These are phyloP conservation scores for Bombyx mori DNA, from an alignment of 1,140 invertebrate species.

Conservation along the genomic window DNA sequence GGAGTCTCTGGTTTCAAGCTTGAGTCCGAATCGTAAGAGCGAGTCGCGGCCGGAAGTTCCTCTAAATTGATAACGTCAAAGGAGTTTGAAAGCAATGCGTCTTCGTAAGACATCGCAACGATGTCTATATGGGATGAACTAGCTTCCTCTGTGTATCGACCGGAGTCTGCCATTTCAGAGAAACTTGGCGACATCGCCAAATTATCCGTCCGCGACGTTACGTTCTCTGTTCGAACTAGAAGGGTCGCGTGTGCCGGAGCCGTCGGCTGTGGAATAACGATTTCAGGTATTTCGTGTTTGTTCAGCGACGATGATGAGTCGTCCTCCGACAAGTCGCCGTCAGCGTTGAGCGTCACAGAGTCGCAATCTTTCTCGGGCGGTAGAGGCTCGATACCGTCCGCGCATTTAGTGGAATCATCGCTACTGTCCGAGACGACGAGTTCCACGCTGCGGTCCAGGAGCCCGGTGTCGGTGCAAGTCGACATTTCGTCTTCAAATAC, in stretches of 20 bases:
- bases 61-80: constrained; percentile 45
- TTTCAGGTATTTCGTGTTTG: constrained; percentile 18
- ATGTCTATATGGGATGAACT: constrained; percentile 47
- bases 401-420: constrained; percentile 59
- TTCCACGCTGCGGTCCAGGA: constrained; percentile 50
- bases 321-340: constrained; percentile 51
- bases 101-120: constrained; percentile 34
- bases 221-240: constrained; percentile 18
- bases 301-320: constrained; percentile 36
- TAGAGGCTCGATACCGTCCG: constrained; percentile 48
- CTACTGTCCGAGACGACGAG: constrained; percentile 41
- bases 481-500: constrained; percentile 64
- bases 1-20: constrained; percentile 8
- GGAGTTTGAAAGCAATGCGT: constrained; percentile 53
- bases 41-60: constrained; percentile 22
- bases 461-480: constrained; percentile 44
- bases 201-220: constrained; percentile 24
- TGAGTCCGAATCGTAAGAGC: constrained; percentile 22
- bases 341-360: constrained; percentile 54
- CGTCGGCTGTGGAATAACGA: constrained; percentile 13
- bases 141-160: constrained; percentile 54
- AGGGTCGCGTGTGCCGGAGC: constrained; percentile 17
- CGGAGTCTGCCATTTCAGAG: constrained; percentile 53
- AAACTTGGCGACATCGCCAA: constrained; percentile 39
- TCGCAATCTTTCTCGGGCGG: constrained; percentile 38